Base-by-base conservation (phyloP, 1,140 invertebrate species). In the Hyposmocoma kahamanoa region DNA sequence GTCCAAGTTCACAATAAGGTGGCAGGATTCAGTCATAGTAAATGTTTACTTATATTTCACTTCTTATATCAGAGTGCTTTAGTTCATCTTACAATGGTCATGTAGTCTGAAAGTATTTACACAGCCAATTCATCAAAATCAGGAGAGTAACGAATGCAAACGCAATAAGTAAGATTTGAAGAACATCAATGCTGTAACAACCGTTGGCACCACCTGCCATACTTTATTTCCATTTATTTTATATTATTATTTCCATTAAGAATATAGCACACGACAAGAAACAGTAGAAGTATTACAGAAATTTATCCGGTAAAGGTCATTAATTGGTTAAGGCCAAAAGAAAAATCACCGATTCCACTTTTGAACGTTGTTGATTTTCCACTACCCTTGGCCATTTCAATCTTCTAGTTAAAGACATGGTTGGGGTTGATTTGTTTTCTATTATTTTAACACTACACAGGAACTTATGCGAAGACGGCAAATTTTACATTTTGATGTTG, bases 121-220 rank as follows among this genome's bases (percentile, higher is more conserved):
- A 77, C 69, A 80, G 72, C 73, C 76, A 80, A 39, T 63, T 75
- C 54, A 77, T 62, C 3, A 72, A 61, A 19, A 77, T 50, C 0
- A 77, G 56, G 5, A 80, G 47, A 0, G 69, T 73, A 0, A 77
- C 71, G 22, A 77, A 77, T 0, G 69, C 73, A 26, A 80, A 70
- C 0, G 69, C 67, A 2, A 75, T 71, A 0, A 77, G 30, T 1
- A 77, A 13, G 3, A 75, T 19, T 63, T 77, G 73, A 1, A 72
- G 8, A 0, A 75, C 22, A 42, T 80, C 73, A 2, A 75, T 26
- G n/a, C 58, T 63, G 13, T 72, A 70, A 22, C 53, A 64, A 1
- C 51, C 19, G 0, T 20, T 24, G 1, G n/a, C 11, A 4, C 3
- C 36, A 36, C 1, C 15, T 1, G 32, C 32, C 32, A 36, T 36